Conservation (phyloP, 2,113 vertebrate species). For the Ibidorhyncha struthersii region DNA sequence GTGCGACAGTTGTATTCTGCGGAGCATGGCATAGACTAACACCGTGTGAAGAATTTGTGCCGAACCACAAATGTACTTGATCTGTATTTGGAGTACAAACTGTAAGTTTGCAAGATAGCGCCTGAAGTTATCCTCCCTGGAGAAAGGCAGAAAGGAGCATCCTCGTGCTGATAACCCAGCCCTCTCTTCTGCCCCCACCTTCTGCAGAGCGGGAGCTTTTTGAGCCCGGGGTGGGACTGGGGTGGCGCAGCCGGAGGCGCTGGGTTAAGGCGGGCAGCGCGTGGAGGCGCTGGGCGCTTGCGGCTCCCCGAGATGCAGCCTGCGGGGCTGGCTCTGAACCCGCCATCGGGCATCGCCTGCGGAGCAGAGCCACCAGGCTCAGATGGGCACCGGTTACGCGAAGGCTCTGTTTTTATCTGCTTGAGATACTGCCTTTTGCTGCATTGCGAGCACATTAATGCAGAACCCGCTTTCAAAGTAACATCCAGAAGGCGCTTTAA, state of each 20-base stretch:
- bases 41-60: not conserved
- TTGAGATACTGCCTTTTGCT: not conserved
- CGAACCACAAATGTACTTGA: not conserved
- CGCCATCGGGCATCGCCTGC: not conserved
- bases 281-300: not conserved
- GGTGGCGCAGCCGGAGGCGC: too few relatives aligned
- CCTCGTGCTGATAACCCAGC: too few relatives aligned
- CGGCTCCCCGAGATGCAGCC: not conserved
- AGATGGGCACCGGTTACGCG: not conserved
- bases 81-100: not conserved
- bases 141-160: not conserved
- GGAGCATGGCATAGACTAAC: not conserved
- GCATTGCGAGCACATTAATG: not conserved
- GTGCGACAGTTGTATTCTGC: not conserved
- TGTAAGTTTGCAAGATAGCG: not conserved
- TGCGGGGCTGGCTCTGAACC: not conserved
- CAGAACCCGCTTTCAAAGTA: not conserved
- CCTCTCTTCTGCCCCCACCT: not conserved
- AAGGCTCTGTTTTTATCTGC: not conserved
- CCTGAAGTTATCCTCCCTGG: not conserved
- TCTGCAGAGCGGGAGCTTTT: not conserved
- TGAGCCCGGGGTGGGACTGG: rapidly evolving
- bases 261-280: too few relatives aligned
- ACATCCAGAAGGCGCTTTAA: constrained; percentile 45
- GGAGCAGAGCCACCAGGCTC: not conserved